phyloP scores from a whole-genome alignment of 2,113 vertebrate species.

The Labrus mixtus region DNA sequence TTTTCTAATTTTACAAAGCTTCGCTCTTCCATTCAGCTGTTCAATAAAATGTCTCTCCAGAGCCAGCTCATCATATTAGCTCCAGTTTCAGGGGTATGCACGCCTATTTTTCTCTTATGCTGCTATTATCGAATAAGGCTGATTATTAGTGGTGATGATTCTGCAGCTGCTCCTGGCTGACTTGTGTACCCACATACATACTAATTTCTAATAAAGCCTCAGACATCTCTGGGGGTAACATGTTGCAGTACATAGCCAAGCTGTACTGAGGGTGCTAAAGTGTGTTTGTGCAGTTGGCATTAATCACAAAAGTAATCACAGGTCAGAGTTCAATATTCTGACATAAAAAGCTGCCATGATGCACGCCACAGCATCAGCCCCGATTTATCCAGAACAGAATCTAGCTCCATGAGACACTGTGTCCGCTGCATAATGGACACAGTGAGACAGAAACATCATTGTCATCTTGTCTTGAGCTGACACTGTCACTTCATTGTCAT shows the following conservation, averaged over 20 bases:
- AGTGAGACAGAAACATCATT: constrained; percentile 78
- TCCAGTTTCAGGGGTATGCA: constrained; percentile 60
- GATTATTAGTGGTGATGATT: constrained; percentile 78
- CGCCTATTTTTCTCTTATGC: constrained; percentile 77
- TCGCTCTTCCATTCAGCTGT: constrained; percentile 42
- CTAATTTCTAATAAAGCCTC: constrained; percentile 76
- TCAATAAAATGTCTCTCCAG: constrained; percentile 64
- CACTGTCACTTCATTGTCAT: constrained; percentile 81
- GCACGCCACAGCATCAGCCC: constrained; percentile 48
- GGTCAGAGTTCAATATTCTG: constrained; percentile 77
- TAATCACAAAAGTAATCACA: constrained; percentile 75
- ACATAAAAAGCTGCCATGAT: constrained; percentile 71
- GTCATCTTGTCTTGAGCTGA: constrained; percentile 79
- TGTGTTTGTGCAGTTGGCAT: constrained; percentile 61
- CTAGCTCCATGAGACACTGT: constrained; percentile 54
- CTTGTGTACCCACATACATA: constrained; percentile 70
- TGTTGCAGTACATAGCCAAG: constrained; percentile 61
- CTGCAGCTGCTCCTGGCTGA: constrained; percentile 59
- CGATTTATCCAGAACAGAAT: constrained; percentile 65
- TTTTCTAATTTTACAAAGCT: constrained; percentile 45
- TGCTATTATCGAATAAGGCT: constrained; percentile 76
- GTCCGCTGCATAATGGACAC: constrained; percentile 67
- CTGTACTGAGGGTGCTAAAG: constrained; percentile 49
- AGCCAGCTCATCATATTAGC: constrained; percentile 72
- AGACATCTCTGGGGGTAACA: constrained; percentile 69